Base-by-base conservation (phyloP, 1,140 invertebrate species). In the Andrena cerasifolii region DNA sequence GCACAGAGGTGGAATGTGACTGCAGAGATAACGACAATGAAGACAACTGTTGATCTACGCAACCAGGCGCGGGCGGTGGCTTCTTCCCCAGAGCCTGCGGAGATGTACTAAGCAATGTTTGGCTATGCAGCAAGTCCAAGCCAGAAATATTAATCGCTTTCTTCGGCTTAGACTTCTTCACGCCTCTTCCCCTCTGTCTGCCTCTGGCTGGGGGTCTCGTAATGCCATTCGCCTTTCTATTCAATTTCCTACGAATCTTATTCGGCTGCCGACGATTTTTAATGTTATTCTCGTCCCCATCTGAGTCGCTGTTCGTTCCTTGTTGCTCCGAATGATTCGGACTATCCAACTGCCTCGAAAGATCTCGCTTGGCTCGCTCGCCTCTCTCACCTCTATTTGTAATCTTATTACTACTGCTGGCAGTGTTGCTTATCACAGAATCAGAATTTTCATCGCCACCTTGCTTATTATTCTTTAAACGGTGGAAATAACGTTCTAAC, bases 401-500 rank as follows among this genome's bases (percentile, higher is more conserved):
- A 70, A 89, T 70, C 70, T 88, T 89, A 89, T 84, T 90, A 84
- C 85, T 90, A 89, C 89, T 89, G 83, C 86, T 93, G 90, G 91
- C 91, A 92, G 90, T 91, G 87, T 90, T 92, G 73, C 86, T 92
- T 92, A 92, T 92, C 90, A 91, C 91, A 92, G 90, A 91, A 90
- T 92, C 91, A 83, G 88, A 88, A 78, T 90, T 89, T 88, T 90
- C 88, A 87, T 92, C 91, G 83, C 94, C 95, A 93, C 96, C 97
- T 91, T 96, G 94, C 93, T 96, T 97, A 87, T 97, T 97, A 93
- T 97, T 97, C 93, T 97, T 97, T 88, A 97, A 94, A 90, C 96
- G 96, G 93, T 97, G 96, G 94, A 99, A 99, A 94, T 99, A 99
- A 92, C 97, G 96, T 93, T 99, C 98, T 90, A 99, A 94, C 94